Percentiles rank a stretch among this genome's conserved stretches.
These are phyloP conservation scores for Crenichthys baileyi DNA, from an alignment of 2,797 vertebrate species.

Conservation along the genomic window DNA sequence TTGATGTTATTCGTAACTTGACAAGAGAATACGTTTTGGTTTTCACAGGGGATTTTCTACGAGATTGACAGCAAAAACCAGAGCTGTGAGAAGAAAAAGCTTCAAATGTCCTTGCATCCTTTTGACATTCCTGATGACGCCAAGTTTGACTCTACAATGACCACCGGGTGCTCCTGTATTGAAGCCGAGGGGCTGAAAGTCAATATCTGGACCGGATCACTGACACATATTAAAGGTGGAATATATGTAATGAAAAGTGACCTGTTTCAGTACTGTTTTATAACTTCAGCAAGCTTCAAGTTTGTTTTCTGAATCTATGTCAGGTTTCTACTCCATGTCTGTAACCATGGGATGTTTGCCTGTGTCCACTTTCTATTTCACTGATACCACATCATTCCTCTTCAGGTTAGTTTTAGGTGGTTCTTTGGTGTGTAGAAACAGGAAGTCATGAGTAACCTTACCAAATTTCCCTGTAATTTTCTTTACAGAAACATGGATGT, in stretches of 20 bases:
- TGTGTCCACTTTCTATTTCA: conserved; percentile 55
- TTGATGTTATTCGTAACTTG: neutral
- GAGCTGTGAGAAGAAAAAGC: conserved; percentile 78
- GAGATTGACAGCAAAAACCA: conserved; percentile 82
- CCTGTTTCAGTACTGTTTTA: neutral
- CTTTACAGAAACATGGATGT: conserved; percentile 64
- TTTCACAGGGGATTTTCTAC: conserved; percentile 74
- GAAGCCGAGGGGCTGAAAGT: conserved; percentile 76
- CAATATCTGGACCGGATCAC: conserved; percentile 66
- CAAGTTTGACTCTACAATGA: conserved; percentile 25
- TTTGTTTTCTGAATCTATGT: conserved; percentile 16
- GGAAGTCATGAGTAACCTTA: neutral
- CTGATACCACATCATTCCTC: conserved; percentile 58
- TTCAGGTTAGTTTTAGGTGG: conserved; percentile 67
- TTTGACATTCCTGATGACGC: conserved; percentile 77
- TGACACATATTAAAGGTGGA: conserved; percentile 64
- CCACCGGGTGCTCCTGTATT: conserved; percentile 61
- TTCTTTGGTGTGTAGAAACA: neutral
- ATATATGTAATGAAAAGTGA: neutral
- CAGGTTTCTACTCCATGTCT: conserved; percentile 65
- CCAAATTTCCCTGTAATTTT: conserved; percentile 2
- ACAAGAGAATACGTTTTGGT: neutral
- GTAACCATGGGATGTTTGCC: conserved; percentile 79
- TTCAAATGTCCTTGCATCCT: conserved; percentile 70
- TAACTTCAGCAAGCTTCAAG: neutral